Evolutionary conservation across 1,140 invertebrate genomes (phyloP), one percentile per base, ranked within the genome.

Genomic region (Lordiphosa clarofinis): DNA sequence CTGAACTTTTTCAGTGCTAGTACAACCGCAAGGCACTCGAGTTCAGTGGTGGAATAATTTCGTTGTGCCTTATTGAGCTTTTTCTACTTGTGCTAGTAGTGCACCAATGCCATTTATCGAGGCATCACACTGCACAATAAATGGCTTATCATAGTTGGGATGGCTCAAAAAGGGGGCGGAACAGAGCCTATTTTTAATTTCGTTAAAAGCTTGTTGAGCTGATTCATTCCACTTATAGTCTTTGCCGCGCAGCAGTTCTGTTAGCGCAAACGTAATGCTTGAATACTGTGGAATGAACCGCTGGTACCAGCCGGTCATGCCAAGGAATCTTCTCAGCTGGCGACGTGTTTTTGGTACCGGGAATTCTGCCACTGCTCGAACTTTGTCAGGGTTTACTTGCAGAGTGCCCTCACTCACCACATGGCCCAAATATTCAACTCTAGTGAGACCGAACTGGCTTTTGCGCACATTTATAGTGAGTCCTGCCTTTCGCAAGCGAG

Each of bases 51-150:
- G 0, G 58, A 46, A 9, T 61, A 56, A 15, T 42, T 61, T 4
- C 35, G 10, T 24, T 55, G 43, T 3, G 50, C 43, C 31, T 43
- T 52, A 35, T 55, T 9, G 10, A 7, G n/a, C 4, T 11, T 11
- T 7, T 24, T n/a, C 10, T 11, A 37, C 36, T 37, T 37, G 36
- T 1, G 36, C 28, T 31, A 31, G 6, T 1, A 31, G 7, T 0
- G 28, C 28, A 31, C 28, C 28, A 7, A 31, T 31, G 28, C 28
- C 28, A 8, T 31, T 31, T 31, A 31, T 31, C 28, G 42, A 42
- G 2, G 89, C 89, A 68, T 90, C 90, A 11, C 82, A 88, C 24
- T 88, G 81, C 4, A 90, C 44, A 2, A 62, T 49, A 58, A 90
- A 89, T 0, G 63, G 74, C 21, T 81, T 74, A 0, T 48, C 11